These are phyloP conservation scores for Anoura caudifer DNA, from an alignment of 2,113 vertebrate genomes.

Conservation along the genomic window DNA sequence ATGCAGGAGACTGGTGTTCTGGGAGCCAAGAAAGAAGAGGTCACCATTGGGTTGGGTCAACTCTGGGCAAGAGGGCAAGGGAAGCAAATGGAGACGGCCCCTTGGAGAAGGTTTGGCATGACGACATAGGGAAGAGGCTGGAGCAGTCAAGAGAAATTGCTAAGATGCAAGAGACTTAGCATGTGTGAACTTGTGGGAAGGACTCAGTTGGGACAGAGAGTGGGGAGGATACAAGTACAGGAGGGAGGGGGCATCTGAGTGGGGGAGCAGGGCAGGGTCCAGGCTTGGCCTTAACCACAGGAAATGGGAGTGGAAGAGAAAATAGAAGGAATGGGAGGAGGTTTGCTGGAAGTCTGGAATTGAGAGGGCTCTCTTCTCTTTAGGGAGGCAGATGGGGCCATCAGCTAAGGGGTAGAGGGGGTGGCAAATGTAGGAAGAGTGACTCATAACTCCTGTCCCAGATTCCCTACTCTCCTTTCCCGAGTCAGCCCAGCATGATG, in stretches of 20 bases:
- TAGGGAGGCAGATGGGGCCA: not conserved
- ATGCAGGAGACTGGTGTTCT: not conserved
- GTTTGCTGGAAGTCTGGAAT: not conserved
- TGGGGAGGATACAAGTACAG: too few relatives aligned
- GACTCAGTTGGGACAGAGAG: not conserved
- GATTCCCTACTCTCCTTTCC: not conserved
- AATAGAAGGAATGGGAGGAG: not conserved
- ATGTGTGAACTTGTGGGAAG: accelerated
- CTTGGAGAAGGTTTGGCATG: accelerated
- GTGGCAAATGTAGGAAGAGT: not conserved
- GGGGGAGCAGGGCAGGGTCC: not conserved
- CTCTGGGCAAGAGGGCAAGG: not conserved
- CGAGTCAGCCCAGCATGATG: not conserved
- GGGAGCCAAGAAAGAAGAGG: not conserved
- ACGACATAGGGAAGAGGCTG: not conserved
- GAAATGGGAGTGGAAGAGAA: not conserved
- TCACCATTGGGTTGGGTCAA: not conserved
- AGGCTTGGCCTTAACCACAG: not conserved
- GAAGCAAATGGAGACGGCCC: accelerated
- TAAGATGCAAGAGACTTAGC: not conserved
- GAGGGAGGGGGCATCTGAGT: not conserved
- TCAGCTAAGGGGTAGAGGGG: accelerated
- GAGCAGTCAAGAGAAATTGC: not conserved
- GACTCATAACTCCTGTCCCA: accelerated
- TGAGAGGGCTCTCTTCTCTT: not conserved